These are phyloP conservation scores for Xenops minutus DNA, from an alignment of 2,797 vertebrate genomes.

Conservation along the genomic window DNA sequence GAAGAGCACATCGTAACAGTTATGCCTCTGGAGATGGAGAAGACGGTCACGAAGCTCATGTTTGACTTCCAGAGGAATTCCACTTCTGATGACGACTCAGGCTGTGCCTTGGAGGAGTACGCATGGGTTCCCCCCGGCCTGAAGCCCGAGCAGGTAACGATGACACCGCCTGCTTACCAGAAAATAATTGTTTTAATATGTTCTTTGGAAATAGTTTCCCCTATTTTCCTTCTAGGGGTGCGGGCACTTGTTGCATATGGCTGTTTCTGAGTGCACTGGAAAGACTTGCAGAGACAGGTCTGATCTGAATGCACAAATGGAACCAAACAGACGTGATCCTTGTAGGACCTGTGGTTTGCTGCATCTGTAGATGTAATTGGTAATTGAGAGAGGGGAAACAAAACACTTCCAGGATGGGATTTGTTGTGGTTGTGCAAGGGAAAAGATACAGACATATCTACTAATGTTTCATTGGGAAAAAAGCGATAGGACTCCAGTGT, in stretches of 20 bases:
- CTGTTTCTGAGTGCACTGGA: neutral
- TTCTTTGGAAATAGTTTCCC: neutral
- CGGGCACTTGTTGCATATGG: rapidly evolving
- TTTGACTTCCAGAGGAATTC: conserved; percentile 99
- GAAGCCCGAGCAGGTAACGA: conserved; percentile 94
- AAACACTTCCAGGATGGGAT: neutral
- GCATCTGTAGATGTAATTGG: neutral
- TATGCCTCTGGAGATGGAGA: conserved; percentile 99
- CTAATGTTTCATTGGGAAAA: neutral
- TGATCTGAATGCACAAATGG: neutral
- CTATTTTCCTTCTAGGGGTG: neutral
- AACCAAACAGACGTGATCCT: neutral
- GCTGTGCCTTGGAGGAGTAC: conserved; percentile 96
- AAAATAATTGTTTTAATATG: neutral
- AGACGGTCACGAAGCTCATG: conserved; percentile 97
- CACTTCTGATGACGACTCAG: conserved; percentile 95
- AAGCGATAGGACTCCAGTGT: neutral
- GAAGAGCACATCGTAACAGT: conserved; percentile 94
- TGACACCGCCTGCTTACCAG: neutral
- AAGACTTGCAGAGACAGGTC: neutral
- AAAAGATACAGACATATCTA: neutral
- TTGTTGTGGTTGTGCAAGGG: neutral
- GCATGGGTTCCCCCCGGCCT: conserved; percentile 97
- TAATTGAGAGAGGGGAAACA: neutral
- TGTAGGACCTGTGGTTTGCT: neutral